These are phyloP conservation scores for human DNA, from an alignment of 2,113 vertebrate species.

Conservation along the genomic window DNA sequence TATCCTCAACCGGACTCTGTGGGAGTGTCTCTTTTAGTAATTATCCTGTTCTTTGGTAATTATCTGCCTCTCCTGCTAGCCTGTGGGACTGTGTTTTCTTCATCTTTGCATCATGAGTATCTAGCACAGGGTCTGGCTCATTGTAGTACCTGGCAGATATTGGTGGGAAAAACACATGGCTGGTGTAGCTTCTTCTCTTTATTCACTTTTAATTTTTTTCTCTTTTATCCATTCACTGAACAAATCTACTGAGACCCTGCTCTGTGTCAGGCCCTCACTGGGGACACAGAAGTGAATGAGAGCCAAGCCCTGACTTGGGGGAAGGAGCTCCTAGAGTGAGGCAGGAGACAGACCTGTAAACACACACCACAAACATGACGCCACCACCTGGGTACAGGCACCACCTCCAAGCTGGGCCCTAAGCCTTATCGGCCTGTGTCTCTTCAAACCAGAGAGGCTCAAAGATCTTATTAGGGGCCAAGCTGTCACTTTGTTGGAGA, in stretches of 20 bases:
- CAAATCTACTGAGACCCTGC: not conserved
- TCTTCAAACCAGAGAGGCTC: not conserved
- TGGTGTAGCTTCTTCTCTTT: not conserved
- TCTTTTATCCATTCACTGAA: not conserved
- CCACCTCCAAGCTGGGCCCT: not conserved
- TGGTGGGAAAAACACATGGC: not conserved
- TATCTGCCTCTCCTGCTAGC: not conserved
- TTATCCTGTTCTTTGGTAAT: not conserved
- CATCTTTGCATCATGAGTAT: not conserved
- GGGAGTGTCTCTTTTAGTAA: not conserved
- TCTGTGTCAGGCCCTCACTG: not conserved
- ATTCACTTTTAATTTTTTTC: not conserved
- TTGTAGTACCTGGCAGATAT: not conserved
- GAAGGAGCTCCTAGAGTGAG: not conserved
- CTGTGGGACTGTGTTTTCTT: not conserved
- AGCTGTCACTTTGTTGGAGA: not conserved
- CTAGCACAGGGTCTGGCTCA: not conserved
- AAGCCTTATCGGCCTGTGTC: not conserved
- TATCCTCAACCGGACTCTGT: not conserved
- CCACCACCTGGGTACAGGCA: accelerated
- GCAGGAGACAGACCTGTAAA: not conserved
- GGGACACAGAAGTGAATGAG: not conserved
- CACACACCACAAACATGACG: accelerated
- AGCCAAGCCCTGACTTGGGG: too few species aligned
- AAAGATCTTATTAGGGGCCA: not conserved